Evolutionary conservation across 2,797 vertebrate genomes (phyloP), one percentile per base, ranked within the genome.

Genomic region (Menidia menidia): DNA sequence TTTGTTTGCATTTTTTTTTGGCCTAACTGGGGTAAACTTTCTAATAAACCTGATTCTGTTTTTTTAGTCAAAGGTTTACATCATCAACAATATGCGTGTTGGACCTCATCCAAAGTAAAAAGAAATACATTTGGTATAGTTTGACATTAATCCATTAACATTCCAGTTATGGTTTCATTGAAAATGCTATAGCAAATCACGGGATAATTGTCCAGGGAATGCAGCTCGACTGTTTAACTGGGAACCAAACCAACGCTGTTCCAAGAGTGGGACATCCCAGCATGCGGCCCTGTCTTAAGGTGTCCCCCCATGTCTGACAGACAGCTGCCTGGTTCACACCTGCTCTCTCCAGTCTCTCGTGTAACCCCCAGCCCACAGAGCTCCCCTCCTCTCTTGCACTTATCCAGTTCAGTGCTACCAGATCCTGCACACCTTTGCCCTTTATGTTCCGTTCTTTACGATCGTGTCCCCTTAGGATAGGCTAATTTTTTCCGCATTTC

Each of bases 281-380:
- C 50, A 45, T 19, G 47, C 60, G 52, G 16, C 25, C 16, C 60
- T 45, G 51, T 33, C 55, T 54, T 70, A 62, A 71, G 79, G 81
- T 59, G 55, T n/a, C 73, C 78, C 73, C 55, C 68, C 56, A 18
- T 73, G 68, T 71, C 50, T 60, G 30, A 71, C 52, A 45, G 65
- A 41, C 79, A 89, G 62, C 75, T 86, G 76, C 64, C 68, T 15
- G 47, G 45, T 35, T 86, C 48, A 87, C 88, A 91, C 84, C 82
- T 88, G 85, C 77, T 85, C 19, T 54, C 54, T 77, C 70, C 25
- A 73, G 33, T 79, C 69, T 58, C 53, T 32, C 54, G 67, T 64
- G 57, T 74, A 48, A 53, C 41, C 63, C 12, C 32, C 32, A 43
- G 42, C 44, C 39, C 1, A 3, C 30, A 58, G 6, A 70, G 14